Evolutionary conservation across 2,888 invertebrate species (phyloP), one percentile per base, ranked within the genome.

Genomic region (Cephus pygmeus): DNA sequence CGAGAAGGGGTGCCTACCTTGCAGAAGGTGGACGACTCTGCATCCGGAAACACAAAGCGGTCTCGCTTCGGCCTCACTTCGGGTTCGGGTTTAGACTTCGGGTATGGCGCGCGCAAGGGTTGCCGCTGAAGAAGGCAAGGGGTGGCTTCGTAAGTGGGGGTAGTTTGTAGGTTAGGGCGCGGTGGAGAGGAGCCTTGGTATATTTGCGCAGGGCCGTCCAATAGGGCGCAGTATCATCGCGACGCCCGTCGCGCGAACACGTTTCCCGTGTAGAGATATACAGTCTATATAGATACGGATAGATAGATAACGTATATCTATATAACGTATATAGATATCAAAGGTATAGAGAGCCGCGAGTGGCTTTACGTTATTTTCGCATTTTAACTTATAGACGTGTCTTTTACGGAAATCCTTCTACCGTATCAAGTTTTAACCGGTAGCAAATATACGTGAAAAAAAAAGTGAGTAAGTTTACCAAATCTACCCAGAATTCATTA

Each of bases 161-260:
- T 82, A 81, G 83, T 73, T 73, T 35, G 31, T 69, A 77, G 79
- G 74, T 69, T 79, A 76, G 76, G 77, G 81, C 75, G 81, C 75
- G 80, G 83, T 78, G 88, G 88, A 88, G 90, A 90, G 90, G 90
- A 90, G 90, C 88, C 87, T 86, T 87, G 89, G 90, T 91, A 91
- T 91, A 91, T 90, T 91, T 91, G 91, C 89, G 91, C 91, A 91
- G 88, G 90, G 90, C 88, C 86, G 88, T 85, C 90, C 90, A 90
- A 89, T 90, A 90, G 90, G 91, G 91, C 90, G 91, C 90, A 91
- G 91, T 91, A 90, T 90, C 88, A 88, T 90, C 90, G 91, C 91
- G 91, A 87, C 91, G 85, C 85, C 85, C 88, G 90, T 90, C 91
- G 89, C 90, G 90, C 87, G 80, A 84, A 86, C 85, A 88, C 85